These are phyloP conservation scores for Palaemon carinicauda DNA, from an alignment of 1,140 invertebrate species.

Conservation along the genomic window DNA sequence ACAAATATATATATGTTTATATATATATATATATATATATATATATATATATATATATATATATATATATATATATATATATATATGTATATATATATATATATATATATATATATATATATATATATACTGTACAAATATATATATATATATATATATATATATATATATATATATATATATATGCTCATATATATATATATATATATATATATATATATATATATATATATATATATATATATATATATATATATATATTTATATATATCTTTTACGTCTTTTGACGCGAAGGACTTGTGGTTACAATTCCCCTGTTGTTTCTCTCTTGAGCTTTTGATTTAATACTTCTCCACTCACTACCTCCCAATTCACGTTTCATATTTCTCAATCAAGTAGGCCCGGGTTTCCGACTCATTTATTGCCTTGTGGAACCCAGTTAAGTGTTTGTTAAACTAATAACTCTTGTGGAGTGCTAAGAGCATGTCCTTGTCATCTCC, in stretches of 20 bases:
- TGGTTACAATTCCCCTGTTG: too few species aligned
- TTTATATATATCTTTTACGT: not conserved
- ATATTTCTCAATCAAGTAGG: too few species aligned
- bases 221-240: not conserved
- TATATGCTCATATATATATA: not conserved
- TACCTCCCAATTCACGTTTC: too few species aligned
- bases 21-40: conserved; percentile 9
- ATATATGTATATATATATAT: not conserved
- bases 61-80: conserved; percentile 9
- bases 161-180: not conserved
- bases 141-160: not conserved
- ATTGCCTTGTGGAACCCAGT: too few species aligned
- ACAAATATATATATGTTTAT: not conserved
- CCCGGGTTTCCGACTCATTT: too few species aligned
- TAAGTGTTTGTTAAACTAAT: too few species aligned
- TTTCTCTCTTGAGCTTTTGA: too few species aligned
- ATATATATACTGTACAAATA: not conserved
- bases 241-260: conserved; percentile 2
- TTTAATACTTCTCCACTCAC: too few species aligned
- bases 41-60: conserved; percentile 1
- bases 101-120: not conserved
- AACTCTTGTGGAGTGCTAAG: too few species aligned
- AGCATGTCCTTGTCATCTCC: too few species aligned
- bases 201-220: not conserved
- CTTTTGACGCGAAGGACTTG: too few species aligned